phyloP scores from a whole-genome alignment of 2,113 vertebrate genomes.

The Boleophthalmus pectinirostris region DNA sequence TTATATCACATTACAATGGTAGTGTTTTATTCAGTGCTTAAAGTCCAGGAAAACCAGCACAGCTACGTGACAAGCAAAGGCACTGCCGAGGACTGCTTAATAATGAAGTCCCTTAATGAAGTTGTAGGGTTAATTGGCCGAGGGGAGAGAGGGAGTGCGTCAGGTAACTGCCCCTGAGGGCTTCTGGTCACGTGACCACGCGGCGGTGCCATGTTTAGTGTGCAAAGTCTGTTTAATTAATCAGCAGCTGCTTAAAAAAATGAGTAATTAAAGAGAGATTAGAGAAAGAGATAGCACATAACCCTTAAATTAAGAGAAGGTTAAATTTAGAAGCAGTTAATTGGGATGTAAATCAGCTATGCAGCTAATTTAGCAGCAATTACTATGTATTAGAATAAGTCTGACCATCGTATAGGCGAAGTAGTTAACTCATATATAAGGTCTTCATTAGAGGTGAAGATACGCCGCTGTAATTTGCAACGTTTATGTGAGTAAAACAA shows the following conservation, averaged over 20 bases:
- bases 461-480: not conserved
- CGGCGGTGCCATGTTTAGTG: not conserved
- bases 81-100: conserved; percentile 42
- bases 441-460: not conserved
- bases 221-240: conserved; percentile 6
- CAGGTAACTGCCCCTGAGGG: conserved; percentile 37
- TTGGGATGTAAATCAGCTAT: not conserved
- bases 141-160: conserved; percentile 28
- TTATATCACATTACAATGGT: not conserved
- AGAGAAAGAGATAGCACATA: not conserved
- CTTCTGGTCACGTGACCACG: conserved; percentile 19
- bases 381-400: not conserved
- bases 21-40: not conserved
- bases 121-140: conserved; percentile 49
- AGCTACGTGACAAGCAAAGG: conserved; percentile 38
- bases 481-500: not conserved
- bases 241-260: not conserved
- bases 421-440: not conserved
- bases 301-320: not conserved
- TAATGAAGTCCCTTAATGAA: conserved; percentile 62
- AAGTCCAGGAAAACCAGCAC: conserved; percentile 15
- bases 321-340: not conserved
- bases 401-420: not conserved
- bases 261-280: conserved; percentile 2
- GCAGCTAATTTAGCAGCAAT: not conserved